A percentile compares a stretch with the other conserved stretches of the same genome.
Conservation (phyloP, 2,113 vertebrate genomes). For the Candoia aspera region DNA sequence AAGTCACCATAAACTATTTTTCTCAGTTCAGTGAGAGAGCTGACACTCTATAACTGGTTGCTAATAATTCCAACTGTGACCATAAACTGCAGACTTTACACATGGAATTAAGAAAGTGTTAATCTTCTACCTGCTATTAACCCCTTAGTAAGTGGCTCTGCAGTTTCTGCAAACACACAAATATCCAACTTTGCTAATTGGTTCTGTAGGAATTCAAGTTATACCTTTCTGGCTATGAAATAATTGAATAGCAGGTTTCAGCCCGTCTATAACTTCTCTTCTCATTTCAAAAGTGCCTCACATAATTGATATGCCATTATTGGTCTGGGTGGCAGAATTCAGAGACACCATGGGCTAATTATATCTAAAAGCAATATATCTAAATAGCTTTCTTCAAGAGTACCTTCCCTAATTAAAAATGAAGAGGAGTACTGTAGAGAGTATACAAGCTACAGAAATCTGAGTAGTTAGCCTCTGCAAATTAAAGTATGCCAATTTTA, state of each 20-base stretch:
- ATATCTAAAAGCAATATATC: slow-evolving; percentile 17
- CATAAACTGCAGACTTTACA: neutral
- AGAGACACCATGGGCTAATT: slow-evolving; percentile 2
- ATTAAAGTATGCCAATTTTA: neutral
- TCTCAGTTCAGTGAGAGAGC: neutral
- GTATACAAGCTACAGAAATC: neutral
- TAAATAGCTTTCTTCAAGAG: neutral
- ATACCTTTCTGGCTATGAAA: neutral
- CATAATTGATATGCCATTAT: slow-evolving; percentile 3
- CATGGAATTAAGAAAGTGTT: neutral
- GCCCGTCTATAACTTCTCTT: neutral
- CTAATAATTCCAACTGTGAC: neutral
- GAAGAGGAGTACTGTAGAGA: neutral
- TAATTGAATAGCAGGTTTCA: neutral
- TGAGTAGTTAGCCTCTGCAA: neutral
- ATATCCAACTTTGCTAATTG: neutral
- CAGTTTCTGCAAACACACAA: neutral
- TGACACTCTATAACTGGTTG: neutral
- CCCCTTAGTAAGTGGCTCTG: neutral
- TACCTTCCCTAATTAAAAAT: slow-evolving; percentile 2
- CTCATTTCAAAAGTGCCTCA: neutral
- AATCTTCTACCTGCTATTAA: neutral
- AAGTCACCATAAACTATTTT: neutral
- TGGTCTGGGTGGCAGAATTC: neutral
- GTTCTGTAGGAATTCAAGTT: neutral